Evolutionary conservation across 1,140 invertebrate species (phyloP), one percentile per base, ranked within the genome.

Genomic region (Planococcus citri): DNA sequence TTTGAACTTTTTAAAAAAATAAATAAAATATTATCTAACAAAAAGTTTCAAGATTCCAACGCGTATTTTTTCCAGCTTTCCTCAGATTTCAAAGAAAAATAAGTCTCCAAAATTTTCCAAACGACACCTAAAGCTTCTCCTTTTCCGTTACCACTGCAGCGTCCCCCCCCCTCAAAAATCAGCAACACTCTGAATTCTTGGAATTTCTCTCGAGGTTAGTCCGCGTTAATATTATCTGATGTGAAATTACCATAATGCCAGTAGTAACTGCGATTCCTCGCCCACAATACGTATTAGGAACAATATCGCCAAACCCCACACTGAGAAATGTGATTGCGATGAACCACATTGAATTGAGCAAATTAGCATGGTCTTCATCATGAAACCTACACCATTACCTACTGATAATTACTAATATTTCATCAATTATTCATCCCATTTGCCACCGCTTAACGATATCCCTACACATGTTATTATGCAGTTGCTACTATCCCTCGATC

Each of bases 201-300:
- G 41, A 51, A 51, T 51, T 51, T 51, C 41, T 51, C 17, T 20
- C n/a, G n/a, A 8, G 33, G n/a, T 27, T 24, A 24, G 21, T 25
- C 22, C 9, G 61, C 8, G 22, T 22, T 64, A 64, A 3, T 64
- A 64, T 64, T 24, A 64, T 27, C 27, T 27, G 61, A 64, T 60
- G n/a, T 61, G 29, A 33, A 64, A 69, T 94, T 88, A 98, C 97
- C 93, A 98, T 97, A 79, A 98, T 94, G 77, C 96, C 96, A 73
- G 95, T 97, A 79, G 91, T 93, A 76, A 99, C 95, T 76, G 96
- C 94, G 78, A 98, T 97, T 78, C 91, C 93, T 80, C 96, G 85
- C 76, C 96, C 96, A 83, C 95, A 98, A 84, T 98, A 98, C 73
- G 97, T 99, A 83, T 98, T 98, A 77, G 97, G 97, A 78, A 99